Conservation (phyloP, 2,888 invertebrate species). For the Rhyacophila evoluta region DNA sequence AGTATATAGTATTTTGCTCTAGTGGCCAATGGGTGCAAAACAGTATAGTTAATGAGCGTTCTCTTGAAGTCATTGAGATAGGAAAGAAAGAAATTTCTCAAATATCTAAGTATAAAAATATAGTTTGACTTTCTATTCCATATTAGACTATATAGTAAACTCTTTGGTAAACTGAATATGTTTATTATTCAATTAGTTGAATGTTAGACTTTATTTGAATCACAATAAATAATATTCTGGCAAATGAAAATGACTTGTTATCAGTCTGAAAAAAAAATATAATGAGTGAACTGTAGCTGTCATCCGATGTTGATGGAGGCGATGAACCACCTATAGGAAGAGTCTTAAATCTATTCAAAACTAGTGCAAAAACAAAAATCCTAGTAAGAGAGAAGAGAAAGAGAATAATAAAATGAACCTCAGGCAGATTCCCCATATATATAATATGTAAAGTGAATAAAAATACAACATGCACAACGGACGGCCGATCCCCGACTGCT, state of each 20-base stretch:
- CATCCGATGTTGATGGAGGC: neutral
- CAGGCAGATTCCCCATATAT: slow-evolving; percentile 46
- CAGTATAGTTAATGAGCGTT: too few relatives aligned
- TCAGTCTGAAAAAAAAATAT: neutral
- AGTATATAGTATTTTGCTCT: too few relatives aligned
- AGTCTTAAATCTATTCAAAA: neutral
- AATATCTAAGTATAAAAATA: too few relatives aligned
- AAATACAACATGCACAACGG: slow-evolving; percentile 43
- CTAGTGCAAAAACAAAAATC: slow-evolving; percentile 28
- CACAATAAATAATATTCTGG: neutral
- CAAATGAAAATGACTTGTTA: neutral
- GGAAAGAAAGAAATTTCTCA: too few relatives aligned
- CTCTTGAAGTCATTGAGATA: too few relatives aligned
- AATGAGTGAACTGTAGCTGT: neutral
- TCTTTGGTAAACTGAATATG: neutral
- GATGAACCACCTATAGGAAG: neutral
- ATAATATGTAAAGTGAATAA: neutral
- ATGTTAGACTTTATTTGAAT: neutral
- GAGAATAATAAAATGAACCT: slow-evolving; percentile 30
- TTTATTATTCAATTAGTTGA: neutral
- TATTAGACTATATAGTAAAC: too few relatives aligned
- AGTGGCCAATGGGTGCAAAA: too few relatives aligned
- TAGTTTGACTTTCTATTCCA: too few relatives aligned
- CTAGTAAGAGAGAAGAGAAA: slow-evolving; percentile 29
- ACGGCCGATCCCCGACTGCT: slow-evolving; percentile 22